Evolutionary conservation across 1,140 invertebrate genomes (phyloP), one percentile per base, ranked within the genome.

Genomic region (Lepidotrigona ventralis): DNA sequence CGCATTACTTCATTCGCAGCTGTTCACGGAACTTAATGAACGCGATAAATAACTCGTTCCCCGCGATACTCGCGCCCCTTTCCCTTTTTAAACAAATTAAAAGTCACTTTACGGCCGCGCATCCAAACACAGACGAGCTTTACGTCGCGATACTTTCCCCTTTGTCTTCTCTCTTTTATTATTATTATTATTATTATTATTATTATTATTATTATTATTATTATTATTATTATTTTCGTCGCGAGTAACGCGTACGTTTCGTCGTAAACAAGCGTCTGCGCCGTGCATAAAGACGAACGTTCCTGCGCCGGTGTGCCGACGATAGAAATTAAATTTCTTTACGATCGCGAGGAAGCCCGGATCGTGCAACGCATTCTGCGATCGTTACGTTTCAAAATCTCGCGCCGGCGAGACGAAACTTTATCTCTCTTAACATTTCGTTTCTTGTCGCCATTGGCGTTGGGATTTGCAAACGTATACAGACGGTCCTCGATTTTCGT

Each of bases 11-110:
- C 21, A 46, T 74, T 81, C 46, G 9, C 51, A 66, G 60, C 56
- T 74, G 46, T 74, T 81, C 51, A 29, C 12, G 2, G 51, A 53
- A 21, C 33, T 77, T 82, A 82, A 82, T 77, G 74, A 69, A 60
- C 11, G 26, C 74, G 15, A 68, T 56, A 76, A 76, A 76, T 39
- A 82, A 58, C 4, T 54, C 19, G 21, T 9, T 19, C 3, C 21
- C 0, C 1, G 21, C 23, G 19, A 29, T 8, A 26, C 33, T 33
- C 33, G 3, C 9, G 33, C 2, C 17, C 19, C 6, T 11, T 46
- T 66, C 29, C 19, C 14, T 54, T 69, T 76, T 63, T 46, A 76
- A 75, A 80, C 69, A 63, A 79, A 79, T 60, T 80, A 51, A 21
- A 63, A 17, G 69, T 46, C 79, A 46, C 39, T 60, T 71, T 51